These are phyloP conservation scores for Agrilus planipennis DNA, from an alignment of 1,140 invertebrate genomes.

Conservation along the genomic window DNA sequence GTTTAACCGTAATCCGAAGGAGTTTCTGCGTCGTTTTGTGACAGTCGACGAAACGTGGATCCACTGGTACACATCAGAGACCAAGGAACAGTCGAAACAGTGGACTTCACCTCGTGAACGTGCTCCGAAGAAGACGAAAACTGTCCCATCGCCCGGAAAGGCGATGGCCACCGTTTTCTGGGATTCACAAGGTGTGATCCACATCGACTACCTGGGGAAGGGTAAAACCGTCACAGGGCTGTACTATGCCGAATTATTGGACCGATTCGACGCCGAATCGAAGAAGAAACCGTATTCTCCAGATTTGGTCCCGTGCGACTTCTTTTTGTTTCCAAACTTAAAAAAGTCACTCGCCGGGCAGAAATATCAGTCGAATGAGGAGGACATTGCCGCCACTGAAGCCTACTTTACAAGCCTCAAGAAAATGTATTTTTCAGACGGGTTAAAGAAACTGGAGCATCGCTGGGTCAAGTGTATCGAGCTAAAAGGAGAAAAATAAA, in stretches of 20 bases:
- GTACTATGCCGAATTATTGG: too few species aligned
- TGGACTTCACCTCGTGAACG: slow-evolving; percentile 22
- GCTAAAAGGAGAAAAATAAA: slow-evolving; percentile 9
- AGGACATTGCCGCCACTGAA: slow-evolving; percentile 19
- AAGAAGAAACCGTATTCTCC: slow-evolving; percentile 6
- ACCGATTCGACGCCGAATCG: neutral
- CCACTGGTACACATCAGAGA: slow-evolving; percentile 27
- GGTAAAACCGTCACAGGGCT: too few species aligned
- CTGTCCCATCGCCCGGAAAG: slow-evolving; percentile 20
- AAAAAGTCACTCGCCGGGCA: slow-evolving; percentile 17
- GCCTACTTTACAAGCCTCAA: slow-evolving; percentile 24
- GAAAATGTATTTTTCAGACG: slow-evolving; percentile 29
- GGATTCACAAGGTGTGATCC: too few species aligned
- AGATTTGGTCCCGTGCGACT: slow-evolving; percentile 33
- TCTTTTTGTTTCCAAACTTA: slow-evolving; percentile 10
- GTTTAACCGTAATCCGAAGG: slow-evolving; percentile 11
- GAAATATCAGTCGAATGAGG: slow-evolving; percentile 22
- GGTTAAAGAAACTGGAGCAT: slow-evolving; percentile 31
- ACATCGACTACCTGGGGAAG: too few species aligned
- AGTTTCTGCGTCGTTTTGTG: slow-evolving; percentile 19
- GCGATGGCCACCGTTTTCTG: too few species aligned
- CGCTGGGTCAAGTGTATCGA: slow-evolving; percentile 30
- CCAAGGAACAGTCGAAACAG: slow-evolving; percentile 29
- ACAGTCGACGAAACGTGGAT: slow-evolving; percentile 32
- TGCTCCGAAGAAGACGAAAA: slow-evolving; percentile 20